Conservation (phyloP, 1,140 invertebrate species). For the Cataglyphis hispanica region DNA sequence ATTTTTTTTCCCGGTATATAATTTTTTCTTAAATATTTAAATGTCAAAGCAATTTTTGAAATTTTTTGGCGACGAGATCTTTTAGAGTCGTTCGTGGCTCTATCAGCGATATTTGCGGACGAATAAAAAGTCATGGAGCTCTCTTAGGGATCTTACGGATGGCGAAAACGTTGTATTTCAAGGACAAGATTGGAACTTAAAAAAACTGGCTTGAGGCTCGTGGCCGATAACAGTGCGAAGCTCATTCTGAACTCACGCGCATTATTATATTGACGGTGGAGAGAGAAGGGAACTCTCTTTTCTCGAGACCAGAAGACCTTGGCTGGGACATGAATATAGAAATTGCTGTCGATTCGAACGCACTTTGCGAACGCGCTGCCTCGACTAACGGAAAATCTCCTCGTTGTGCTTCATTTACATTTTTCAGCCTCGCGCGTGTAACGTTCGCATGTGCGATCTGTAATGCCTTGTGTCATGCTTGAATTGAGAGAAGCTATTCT, state of each 20-base stretch:
- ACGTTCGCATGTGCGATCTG: conserved; percentile 28
- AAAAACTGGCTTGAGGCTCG: conserved; percentile 43
- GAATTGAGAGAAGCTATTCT: conserved; percentile 37
- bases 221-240: neutral
- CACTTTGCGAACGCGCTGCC: conserved; percentile 16
- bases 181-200: conserved; percentile 51
- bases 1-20: neutral
- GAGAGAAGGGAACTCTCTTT: neutral
- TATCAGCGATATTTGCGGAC: neutral
- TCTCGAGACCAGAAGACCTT: neutral
- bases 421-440: conserved; percentile 40
- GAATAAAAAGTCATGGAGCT: conserved; percentile 1
- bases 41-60: neutral
- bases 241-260: conserved; percentile 44
- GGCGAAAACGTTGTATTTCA: neutral
- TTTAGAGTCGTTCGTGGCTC: neutral
- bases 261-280: neutral
- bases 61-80: neutral
- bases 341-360: conserved; percentile 44
- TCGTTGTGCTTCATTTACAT: conserved; percentile 53
- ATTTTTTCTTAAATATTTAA: neutral
- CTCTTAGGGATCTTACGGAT: neutral
- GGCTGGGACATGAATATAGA: conserved; percentile 23
- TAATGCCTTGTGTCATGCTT: conserved; percentile 55
- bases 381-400: conserved; percentile 46